Percentiles rank a stretch among this genome's conserved stretches.
Evolutionary conservation across 2,113 vertebrate genomes (phyloP).

Genomic region (Sander vitreus): DNA sequence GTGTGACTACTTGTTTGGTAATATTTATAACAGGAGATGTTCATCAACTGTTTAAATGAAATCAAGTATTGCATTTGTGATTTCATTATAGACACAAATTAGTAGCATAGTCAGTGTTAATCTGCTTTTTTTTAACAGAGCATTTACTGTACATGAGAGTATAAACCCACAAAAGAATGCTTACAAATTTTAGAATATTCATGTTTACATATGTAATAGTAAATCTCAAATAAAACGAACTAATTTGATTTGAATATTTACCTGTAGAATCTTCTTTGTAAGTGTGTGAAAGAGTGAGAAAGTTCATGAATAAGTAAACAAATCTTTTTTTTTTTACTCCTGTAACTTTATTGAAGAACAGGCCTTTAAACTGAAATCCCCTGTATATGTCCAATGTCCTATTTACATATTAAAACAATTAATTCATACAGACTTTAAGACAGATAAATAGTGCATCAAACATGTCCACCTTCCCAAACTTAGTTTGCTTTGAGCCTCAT

Average conservation of each 20-base stretch:
- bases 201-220: slow-evolving; percentile 82
- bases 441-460: slow-evolving; percentile 20
- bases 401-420: slow-evolving; percentile 21
- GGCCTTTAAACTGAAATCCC: background rate
- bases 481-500: slow-evolving; percentile 18
- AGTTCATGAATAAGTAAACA: background rate
- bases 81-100: slow-evolving; percentile 79
- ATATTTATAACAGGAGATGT: slow-evolving; percentile 79
- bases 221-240: slow-evolving; percentile 80
- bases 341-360: slow-evolving; percentile 14
- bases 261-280: background rate
- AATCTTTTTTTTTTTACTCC: background rate
- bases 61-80: slow-evolving; percentile 75
- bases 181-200: slow-evolving; percentile 72
- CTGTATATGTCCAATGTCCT: background rate
- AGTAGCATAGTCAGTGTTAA: slow-evolving; percentile 82
- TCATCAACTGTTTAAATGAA: slow-evolving; percentile 69
- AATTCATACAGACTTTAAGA: slow-evolving; percentile 25
- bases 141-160: slow-evolving; percentile 58
- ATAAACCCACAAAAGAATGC: slow-evolving; percentile 62
- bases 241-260: slow-evolving; percentile 60
- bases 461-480: slow-evolving; percentile 35
- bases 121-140: slow-evolving; percentile 71
- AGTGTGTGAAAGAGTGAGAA: no score
- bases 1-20: slow-evolving; percentile 78